A percentile compares a stretch with the other conserved stretches of the same genome.
Conservation (phyloP, 2,113 vertebrate species). For the Cygnus buccinator region DNA sequence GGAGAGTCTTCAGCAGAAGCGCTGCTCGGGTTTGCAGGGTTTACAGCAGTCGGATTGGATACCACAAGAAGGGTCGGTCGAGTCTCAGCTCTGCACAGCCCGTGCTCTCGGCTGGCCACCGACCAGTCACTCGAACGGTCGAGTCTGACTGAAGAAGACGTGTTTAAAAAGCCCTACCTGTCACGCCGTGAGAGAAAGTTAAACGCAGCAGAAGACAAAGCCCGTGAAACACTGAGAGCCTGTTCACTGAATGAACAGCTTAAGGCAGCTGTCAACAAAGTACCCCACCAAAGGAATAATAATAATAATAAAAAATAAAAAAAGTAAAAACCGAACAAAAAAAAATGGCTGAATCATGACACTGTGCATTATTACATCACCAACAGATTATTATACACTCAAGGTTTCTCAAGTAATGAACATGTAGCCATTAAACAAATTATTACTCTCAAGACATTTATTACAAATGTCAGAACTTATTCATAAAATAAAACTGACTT, state of each 20-base stretch:
- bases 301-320: background rate
- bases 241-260: constrained; percentile 75
- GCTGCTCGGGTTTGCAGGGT: constrained; percentile 6
- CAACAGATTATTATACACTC: constrained; percentile 65
- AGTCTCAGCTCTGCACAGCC: constrained; percentile 20
- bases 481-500: constrained; percentile 82
- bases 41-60: constrained; percentile 1
- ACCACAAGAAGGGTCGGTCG: background rate
- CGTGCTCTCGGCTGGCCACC: background rate
- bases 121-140: constrained; percentile 13
- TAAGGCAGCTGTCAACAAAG: constrained; percentile 72
- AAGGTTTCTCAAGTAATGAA: constrained; percentile 78
- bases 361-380: constrained; percentile 66
- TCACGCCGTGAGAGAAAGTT: constrained; percentile 43
- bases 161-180: constrained; percentile 23
- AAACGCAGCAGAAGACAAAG: constrained; percentile 62
- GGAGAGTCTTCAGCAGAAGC: constrained; percentile 34
- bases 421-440: constrained; percentile 79
- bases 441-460: constrained; percentile 84
- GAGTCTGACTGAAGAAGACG: background rate
- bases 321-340: background rate
- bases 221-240: constrained; percentile 65
- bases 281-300: constrained; percentile 55
- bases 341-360: constrained; percentile 37
- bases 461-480: constrained; percentile 84